Evolutionary conservation across 2,888 invertebrate species (phyloP).

Genomic region (Myopa tessellatipennis): DNA sequence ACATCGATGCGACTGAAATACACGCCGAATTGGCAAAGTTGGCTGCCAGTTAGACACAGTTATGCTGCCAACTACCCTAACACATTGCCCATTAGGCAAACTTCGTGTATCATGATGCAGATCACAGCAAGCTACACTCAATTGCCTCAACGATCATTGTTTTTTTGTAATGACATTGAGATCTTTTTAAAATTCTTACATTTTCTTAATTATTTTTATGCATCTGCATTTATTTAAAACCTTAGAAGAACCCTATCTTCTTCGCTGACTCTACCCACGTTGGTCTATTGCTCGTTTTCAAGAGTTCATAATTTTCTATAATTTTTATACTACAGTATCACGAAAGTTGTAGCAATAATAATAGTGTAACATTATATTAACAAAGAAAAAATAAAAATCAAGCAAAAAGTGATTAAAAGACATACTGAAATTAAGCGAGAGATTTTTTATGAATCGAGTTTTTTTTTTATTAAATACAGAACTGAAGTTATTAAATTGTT

Average conservation of each 20-base stretch:
- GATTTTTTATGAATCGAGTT: not conserved
- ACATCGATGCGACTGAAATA: conserved; percentile 57
- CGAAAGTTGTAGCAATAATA: not conserved
- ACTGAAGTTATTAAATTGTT: too few species aligned
- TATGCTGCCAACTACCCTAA: not conserved
- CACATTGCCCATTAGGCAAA: not conserved
- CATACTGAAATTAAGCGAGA: not conserved
- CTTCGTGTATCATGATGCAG: too few species aligned
- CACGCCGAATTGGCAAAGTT: conserved; percentile 57
- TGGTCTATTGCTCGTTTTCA: not conserved
- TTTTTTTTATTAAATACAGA: not conserved
- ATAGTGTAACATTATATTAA: conserved; percentile 18
- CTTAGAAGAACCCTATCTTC: not conserved
- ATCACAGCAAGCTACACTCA: too few species aligned
- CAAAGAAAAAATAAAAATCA: not conserved
- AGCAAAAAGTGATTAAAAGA: not conserved
- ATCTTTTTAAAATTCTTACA: not conserved
- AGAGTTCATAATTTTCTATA: not conserved
- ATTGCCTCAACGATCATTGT: not conserved
- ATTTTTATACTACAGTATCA: conserved; percentile 21
- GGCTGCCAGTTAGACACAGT: conserved; percentile 47
- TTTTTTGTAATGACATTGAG: conserved; percentile 1
- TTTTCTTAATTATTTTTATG: not conserved
- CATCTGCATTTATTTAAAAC: not conserved
- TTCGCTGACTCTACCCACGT: not conserved